Conservation (phyloP, 1,140 invertebrate species). For the Triops longicaudatus region DNA sequence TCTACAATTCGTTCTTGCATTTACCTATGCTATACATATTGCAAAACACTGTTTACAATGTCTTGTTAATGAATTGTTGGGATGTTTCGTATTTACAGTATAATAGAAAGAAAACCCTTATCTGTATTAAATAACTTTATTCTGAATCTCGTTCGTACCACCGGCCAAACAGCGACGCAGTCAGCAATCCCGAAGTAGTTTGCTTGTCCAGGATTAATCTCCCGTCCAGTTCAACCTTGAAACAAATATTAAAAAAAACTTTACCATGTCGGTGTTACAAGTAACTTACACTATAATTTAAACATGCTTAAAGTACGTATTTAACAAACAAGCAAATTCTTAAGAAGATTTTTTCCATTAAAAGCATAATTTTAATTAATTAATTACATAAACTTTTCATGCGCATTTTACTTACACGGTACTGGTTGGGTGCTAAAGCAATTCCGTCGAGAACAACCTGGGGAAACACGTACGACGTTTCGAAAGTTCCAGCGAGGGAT, state of each 20-base stretch:
- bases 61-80: neutral
- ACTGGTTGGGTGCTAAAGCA: constrained; percentile 18
- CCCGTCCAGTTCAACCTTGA: constrained; percentile 13
- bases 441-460: constrained; percentile 18
- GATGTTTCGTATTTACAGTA: neutral
- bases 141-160: constrained; percentile 21
- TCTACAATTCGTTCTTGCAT: too few species aligned
- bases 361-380: too few species aligned
- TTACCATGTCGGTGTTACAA: too few species aligned
- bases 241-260: too few species aligned
- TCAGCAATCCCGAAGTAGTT: constrained; percentile 18
- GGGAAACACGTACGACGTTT: constrained; percentile 20
- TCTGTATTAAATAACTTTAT: neutral
- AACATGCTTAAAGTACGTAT: too few species aligned
- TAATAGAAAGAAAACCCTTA: neutral
- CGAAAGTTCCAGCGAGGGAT: constrained; percentile 17
- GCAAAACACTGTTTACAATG: too few species aligned
- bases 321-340: too few species aligned
- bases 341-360: too few species aligned
- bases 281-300: too few species aligned
- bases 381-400: neutral
- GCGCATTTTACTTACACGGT: neutral
- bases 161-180: constrained; percentile 18
- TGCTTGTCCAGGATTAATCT: neutral
- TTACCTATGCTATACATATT: too few species aligned